Evolutionary conservation across 2,113 vertebrate species (phyloP), one percentile per base, ranked within the genome.

Genomic region (Vanacampus margaritifer): DNA sequence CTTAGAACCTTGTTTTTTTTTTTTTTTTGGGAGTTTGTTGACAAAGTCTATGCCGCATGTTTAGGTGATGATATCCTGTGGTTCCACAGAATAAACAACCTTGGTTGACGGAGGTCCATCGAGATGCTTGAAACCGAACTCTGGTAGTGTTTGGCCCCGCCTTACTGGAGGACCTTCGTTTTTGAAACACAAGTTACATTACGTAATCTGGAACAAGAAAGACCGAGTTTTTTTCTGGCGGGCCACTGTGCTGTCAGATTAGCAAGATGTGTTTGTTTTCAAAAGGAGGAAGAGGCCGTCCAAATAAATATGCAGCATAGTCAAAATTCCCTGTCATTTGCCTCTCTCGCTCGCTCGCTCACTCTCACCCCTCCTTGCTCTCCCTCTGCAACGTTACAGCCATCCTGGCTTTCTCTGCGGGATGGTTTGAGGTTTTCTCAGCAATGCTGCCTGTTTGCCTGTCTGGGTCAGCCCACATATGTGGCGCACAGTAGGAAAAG

Each of bases 401-500:
- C 67, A 78, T 48, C 68, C 67, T 76, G 69, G 78, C 76, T 87
- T 85, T 85, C 80, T 88, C 84, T 87, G 82, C 74, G 83, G 88
- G 83, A 74, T 79, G 86, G 80, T 80, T 87, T 88, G 84, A 86
- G 89, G 85, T 90, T 90, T 89, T 87, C 85, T 84, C 84, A 87
- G 86, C 81, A 76, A 81, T 81, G 81, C 76, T 78, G 84, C 86
- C 81, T 82, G 84, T 83, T 86, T 88, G 86, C 80, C 84, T 84
- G 89, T 89, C 87, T 90, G 89, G 88, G 88, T 88, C 86, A 86
- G 80, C 75, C 87, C 86, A 86, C 88, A 89, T 86, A 80, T 89
- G 84, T 86, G 85, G 88, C 79, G 74, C 86, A 75, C 79, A 84
- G 84, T 68, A 75, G 79, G 84, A 84, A 76, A 89, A 79, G 89